Evolutionary conservation across 2,797 vertebrate species (phyloP).

Genomic region (Telmatherina bonti): DNA sequence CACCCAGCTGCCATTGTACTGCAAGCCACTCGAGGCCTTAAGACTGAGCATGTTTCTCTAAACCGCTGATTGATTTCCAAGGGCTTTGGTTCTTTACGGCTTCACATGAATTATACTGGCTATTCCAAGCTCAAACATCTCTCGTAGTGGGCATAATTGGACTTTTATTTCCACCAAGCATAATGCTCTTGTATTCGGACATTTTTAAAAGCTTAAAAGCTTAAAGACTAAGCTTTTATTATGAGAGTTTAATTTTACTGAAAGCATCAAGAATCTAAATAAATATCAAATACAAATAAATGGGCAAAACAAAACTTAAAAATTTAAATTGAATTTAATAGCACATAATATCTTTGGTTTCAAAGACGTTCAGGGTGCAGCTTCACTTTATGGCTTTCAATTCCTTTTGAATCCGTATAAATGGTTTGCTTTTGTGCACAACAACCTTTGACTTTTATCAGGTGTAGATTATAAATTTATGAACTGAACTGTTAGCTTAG

Average conservation of each 20-base stretch:
- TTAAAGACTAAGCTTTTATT: background rate
- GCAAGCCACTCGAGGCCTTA: constrained; percentile 50
- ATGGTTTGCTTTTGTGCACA: too few relatives aligned
- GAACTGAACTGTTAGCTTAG: too few relatives aligned
- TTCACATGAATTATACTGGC: constrained; percentile 44
- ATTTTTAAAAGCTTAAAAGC: background rate
- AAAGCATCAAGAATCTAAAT: background rate
- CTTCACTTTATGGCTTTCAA: too few relatives aligned
- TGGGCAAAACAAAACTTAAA: background rate
- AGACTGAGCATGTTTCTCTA: constrained; percentile 51
- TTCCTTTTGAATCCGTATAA: too few relatives aligned
- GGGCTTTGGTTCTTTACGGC: constrained; percentile 49
- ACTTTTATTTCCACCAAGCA: constrained; percentile 21
- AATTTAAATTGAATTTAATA: too few relatives aligned
- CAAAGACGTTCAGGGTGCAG: too few relatives aligned
- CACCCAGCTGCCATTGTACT: constrained; percentile 53
- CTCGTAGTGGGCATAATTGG: constrained; percentile 22
- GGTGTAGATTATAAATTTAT: background rate
- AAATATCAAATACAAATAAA: background rate
- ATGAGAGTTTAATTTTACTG: constrained; percentile 2
- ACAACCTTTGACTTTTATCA: too few relatives aligned
- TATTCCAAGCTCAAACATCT: constrained; percentile 40
- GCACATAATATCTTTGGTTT: too few relatives aligned
- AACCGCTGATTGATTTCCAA: constrained; percentile 65
- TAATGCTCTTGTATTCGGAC: constrained; percentile 1